Conservation (phyloP, 2,113 vertebrate genomes). For the Notothenia coriiceps region DNA sequence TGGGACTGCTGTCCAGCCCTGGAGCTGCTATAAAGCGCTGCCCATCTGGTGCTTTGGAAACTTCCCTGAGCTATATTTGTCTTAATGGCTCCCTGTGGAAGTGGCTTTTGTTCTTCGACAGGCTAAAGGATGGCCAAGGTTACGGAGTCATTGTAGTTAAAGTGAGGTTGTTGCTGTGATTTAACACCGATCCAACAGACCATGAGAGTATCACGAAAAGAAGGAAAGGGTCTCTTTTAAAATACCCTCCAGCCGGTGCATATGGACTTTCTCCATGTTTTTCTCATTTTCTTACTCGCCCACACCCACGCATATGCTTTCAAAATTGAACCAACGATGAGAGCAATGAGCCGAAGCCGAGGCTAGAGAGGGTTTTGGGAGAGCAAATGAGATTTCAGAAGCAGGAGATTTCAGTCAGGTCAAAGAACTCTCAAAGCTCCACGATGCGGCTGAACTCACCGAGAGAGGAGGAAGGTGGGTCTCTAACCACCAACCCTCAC, state of each 20-base stretch:
- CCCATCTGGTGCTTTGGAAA: slow-evolving; percentile 76
- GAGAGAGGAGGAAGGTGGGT: slow-evolving; percentile 26
- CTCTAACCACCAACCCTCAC: slow-evolving; percentile 15
- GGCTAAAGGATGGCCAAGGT: slow-evolving; percentile 66
- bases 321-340: slow-evolving; percentile 53
- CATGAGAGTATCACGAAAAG: slow-evolving; percentile 22
- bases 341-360: slow-evolving; percentile 53
- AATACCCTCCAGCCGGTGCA: slow-evolving; percentile 30
- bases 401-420: slow-evolving; percentile 48
- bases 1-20: slow-evolving; percentile 66
- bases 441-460: slow-evolving; percentile 31
- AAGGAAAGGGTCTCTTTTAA: slow-evolving; percentile 49
- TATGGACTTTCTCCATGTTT: not conserved
- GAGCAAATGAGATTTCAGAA: slow-evolving; percentile 49
- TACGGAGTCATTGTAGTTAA: slow-evolving; percentile 71
- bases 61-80: slow-evolving; percentile 69
- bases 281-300: not conserved
- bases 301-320: slow-evolving; percentile 15
- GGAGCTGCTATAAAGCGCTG: slow-evolving; percentile 65
- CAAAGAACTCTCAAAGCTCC: slow-evolving; percentile 33
- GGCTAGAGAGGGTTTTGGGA: slow-evolving; percentile 43
- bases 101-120: slow-evolving; percentile 75
- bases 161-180: slow-evolving; percentile 69
- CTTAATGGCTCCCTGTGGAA: slow-evolving; percentile 79
- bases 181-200: slow-evolving; percentile 53